Evolutionary conservation across 2,797 vertebrate species (phyloP).

Genomic region (Lates japonicus): DNA sequence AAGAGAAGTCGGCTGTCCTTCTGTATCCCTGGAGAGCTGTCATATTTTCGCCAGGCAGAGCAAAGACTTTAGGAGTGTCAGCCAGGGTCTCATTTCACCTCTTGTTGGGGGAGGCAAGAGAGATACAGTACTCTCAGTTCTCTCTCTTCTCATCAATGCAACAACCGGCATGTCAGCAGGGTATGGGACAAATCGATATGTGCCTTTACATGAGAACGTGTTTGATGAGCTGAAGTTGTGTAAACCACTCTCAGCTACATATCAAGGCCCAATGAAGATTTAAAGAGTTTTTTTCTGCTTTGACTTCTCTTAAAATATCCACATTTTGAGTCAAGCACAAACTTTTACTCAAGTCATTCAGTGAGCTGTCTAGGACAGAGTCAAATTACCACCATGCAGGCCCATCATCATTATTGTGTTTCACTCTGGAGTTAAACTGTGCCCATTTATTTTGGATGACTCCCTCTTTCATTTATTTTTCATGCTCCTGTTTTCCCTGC

Average conservation of each 20-base stretch:
- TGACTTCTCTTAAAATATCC: conserved; percentile 5
- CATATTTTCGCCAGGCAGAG: conserved; percentile 29
- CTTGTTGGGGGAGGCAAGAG: conserved; percentile 31
- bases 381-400: neutral
- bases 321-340: neutral
- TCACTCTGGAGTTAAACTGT: neutral
- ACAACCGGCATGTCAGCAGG: conserved; percentile 48
- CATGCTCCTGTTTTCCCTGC: neutral
- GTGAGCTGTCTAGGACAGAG: neutral
- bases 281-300: neutral
- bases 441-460: neutral
- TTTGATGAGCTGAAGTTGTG: conserved; percentile 50
- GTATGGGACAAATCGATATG: conserved; percentile 67
- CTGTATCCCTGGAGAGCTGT: conserved; percentile 29
- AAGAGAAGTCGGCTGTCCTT: conserved; percentile 43
- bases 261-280: neutral
- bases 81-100: conserved; percentile 49
- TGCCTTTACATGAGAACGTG: conserved; percentile 40
- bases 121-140: conserved; percentile 45
- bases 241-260: conserved; percentile 9
- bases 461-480: conserved; percentile 1
- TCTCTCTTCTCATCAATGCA: conserved; percentile 53
- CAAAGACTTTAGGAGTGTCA: conserved; percentile 35
- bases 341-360: neutral
- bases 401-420: neutral